A percentile compares a stretch with the other conserved stretches of the same genome.
Evolutionary conservation across 1,140 invertebrate genomes (phyloP).

Genomic region (Melipona quadrifasciata): DNA sequence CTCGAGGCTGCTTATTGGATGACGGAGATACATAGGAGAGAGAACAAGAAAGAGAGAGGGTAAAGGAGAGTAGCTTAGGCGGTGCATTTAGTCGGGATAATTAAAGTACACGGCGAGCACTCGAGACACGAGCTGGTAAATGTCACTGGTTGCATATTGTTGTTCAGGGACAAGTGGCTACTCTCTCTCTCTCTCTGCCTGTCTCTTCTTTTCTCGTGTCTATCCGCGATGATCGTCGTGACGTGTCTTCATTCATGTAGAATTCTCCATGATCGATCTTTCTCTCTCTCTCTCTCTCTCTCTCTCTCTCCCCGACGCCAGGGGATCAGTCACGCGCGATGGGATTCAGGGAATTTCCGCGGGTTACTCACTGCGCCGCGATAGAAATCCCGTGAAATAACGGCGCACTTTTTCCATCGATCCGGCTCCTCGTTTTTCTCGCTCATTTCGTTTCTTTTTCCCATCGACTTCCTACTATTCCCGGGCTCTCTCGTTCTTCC

Average conservation of each 20-base stretch:
- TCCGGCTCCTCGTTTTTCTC: not conserved
- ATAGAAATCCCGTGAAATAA: constrained; percentile 33
- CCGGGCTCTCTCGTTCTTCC: not conserved
- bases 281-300: not conserved
- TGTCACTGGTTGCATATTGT: constrained; percentile 50
- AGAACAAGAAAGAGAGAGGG: not conserved
- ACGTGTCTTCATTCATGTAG: constrained; percentile 56
- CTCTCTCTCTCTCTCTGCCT: not conserved
- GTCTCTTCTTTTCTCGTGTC: not conserved
- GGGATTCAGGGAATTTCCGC: constrained; percentile 56
- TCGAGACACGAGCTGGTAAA: constrained; percentile 48
- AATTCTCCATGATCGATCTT: constrained; percentile 35
- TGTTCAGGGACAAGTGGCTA: constrained; percentile 39
- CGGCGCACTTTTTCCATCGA: constrained; percentile 28
- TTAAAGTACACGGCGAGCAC: constrained; percentile 44
- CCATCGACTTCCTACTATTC: not conserved
- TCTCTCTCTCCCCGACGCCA: not conserved
- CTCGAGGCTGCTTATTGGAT: constrained; percentile 25
- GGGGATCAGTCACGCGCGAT: constrained; percentile 62
- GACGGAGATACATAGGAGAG: not conserved
- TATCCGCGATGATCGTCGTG: constrained; percentile 14
- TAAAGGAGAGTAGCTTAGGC: not conserved
- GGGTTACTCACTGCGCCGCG: not conserved
- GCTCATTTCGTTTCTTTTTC: not conserved
- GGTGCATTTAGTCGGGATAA: constrained; percentile 41